Evolutionary conservation across 2,888 invertebrate species (phyloP).

Genomic region (Scaptomyza reducta): DNA sequence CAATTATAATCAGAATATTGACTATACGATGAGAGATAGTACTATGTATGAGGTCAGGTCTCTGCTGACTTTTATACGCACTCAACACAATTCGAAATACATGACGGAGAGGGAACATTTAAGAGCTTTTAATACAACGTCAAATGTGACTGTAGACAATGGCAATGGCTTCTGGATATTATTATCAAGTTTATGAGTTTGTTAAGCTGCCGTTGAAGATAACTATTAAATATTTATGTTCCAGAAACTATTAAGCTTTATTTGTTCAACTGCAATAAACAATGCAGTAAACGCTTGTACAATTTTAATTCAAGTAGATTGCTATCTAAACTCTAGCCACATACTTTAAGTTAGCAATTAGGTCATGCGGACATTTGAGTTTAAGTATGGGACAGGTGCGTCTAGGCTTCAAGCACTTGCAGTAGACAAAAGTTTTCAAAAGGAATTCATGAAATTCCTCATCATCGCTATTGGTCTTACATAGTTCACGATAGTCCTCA

Average conservation of each 20-base stretch:
- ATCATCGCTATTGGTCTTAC: conserved; percentile 42
- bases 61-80: neutral
- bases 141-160: conserved; percentile 22
- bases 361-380: conserved; percentile 45
- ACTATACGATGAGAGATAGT: conserved; percentile 6
- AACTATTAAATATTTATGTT: neutral
- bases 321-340: conserved; percentile 38
- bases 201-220: conserved; percentile 8
- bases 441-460: conserved; percentile 78
- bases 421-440: conserved; percentile 65
- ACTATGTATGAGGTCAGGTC: neutral
- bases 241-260: neutral
- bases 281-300: neutral
- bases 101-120: conserved; percentile 5
- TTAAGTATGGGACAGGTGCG: conserved; percentile 62
- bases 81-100: conserved; percentile 12
- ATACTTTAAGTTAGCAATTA: conserved; percentile 47
- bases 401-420: conserved; percentile 64
- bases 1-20: conserved; percentile 14
- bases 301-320: neutral
- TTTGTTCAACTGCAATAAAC: neutral
- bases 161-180: conserved; percentile 9
- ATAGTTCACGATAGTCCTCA: conserved; percentile 70
- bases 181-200: conserved; percentile 42
- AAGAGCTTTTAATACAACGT: conserved; percentile 13